These are phyloP conservation scores for Progne subis DNA, from an alignment of 2,113 vertebrate species.

Conservation along the genomic window DNA sequence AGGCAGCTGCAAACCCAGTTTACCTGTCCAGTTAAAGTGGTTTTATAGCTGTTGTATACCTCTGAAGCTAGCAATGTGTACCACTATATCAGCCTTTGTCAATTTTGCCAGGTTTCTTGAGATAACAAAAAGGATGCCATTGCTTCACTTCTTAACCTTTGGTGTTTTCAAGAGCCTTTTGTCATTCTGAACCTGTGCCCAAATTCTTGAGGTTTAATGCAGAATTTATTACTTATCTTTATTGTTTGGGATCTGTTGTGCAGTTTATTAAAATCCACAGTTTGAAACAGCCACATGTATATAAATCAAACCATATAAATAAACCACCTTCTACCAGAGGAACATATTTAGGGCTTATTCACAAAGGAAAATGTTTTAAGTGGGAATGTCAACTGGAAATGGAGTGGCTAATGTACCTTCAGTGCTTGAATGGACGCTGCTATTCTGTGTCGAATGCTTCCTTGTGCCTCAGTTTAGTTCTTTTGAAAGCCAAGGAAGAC, in stretches of 20 bases:
- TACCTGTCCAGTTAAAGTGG: conserved; percentile 4
- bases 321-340: neutral
- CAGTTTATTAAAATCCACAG: neutral
- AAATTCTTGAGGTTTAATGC: neutral
- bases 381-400: neutral
- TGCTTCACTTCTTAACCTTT: conserved; percentile 14
- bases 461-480: neutral
- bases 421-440: neutral
- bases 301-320: conserved; percentile 11
- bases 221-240: conserved; percentile 3
- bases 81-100: neutral
- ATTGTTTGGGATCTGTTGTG: neutral
- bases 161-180: neutral
- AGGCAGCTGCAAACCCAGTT: conserved; percentile 6
- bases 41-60: neutral
- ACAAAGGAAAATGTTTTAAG: neutral
- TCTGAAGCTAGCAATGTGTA: neutral
- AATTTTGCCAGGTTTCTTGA: neutral
- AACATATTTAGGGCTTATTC: neutral
- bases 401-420: neutral
- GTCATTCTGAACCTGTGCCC: neutral
- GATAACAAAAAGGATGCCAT: neutral
- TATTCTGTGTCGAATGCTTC: neutral
- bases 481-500: neutral
- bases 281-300: neutral